Evolutionary conservation across 2,113 vertebrate genomes (phyloP), one percentile per base, ranked within the genome.

Genomic region (Prinia subflava): DNA sequence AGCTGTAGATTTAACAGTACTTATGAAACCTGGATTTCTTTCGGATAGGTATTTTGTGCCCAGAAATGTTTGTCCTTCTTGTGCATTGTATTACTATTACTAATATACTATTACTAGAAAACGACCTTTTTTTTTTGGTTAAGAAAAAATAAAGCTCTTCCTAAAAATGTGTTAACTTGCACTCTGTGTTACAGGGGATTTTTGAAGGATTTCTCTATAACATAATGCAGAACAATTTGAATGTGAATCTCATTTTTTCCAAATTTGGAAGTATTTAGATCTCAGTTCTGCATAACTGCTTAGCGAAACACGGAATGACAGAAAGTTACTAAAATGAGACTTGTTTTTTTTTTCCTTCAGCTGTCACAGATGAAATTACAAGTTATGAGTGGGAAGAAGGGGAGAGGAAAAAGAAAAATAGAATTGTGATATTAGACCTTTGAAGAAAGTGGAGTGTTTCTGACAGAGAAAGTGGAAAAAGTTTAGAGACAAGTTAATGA

Each of bases 331-430:
- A 94, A 94, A 81, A 78, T 35, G 22, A 93, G 69, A 68, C 33
- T 42, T 59, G 31, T 15, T 78, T 46, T 64, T 46, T 64, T 88
- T 59, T 83, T 69, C 49, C 62, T 71, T 59, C 39, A 77, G 35
- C 56, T 60, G 55, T 91, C 92, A 96, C 35, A 86, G 69, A 75
- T 95, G 49, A 81, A 92, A 91, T 87, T 95, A 67, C 71, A 87
- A 90, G 62, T 81, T 91, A 31, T 65, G 37, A 91, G 74, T 87
- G 76, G 69, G 89, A 92, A 92, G 89, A 23, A 91, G 17, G 60
- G 23, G 86, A 94, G 35, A 87, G 46, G 8, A 52, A 87, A 69
- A 86, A 91, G 85, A 78, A 53, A 87, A 79, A 65, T 16, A 75
- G 89, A 77, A 60, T 93, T 84, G 33, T 65, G 41, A 65, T 78